Base-by-base conservation (phyloP, 2,888 invertebrate species). In the Amphipyra tragopoginis region DNA sequence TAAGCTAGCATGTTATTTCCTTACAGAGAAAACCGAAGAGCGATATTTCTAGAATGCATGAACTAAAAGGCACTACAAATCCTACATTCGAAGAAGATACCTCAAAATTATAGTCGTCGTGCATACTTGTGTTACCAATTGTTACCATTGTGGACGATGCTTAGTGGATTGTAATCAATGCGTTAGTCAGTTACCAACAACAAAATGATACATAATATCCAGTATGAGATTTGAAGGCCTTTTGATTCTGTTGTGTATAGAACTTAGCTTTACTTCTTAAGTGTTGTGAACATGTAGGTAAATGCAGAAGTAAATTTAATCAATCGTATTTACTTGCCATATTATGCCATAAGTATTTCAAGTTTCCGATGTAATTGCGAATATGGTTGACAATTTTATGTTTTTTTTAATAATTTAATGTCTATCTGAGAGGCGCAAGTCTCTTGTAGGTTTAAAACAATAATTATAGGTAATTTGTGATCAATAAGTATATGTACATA, bases 31-130 rank as follows among this genome's bases (percentile, higher is more conserved):
- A 68, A 48, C 52, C 64, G 5, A 55, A 49, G 5, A 66, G 44
- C 2, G 89, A 90, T 6, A 53, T 77, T 5, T 83, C 89, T 9
- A 86, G 72, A 70, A 81, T 90, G 86, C 70, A 82, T n/a, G 87
- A 89, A 29, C 45, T 90, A 10, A 88, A 86, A 42, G 93, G 93
- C 34, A 77, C 77, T 2, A 59, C 74, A 8, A 93, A 93, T 77
- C 86, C 84, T 21, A 76, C 89, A 1, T 92, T 89, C 65, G 91
- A 90, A 77, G 83, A 70, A 10, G 92, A 92, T 34, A 58, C 50
- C 26, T 78, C 78, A 21, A 70, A 68, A 44, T 64, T 72, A 70
- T 78, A 74, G 47, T 69, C 15, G 6, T 14, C 29, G 14, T 34
- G 7, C 13, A 14, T 14, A 2, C 5, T 40, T n/a, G 13, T 8